A percentile compares a stretch with the other conserved stretches of the same genome.
Evolutionary conservation across 2,888 invertebrate genomes (phyloP).

Genomic region (Uloborus plumipes): DNA sequence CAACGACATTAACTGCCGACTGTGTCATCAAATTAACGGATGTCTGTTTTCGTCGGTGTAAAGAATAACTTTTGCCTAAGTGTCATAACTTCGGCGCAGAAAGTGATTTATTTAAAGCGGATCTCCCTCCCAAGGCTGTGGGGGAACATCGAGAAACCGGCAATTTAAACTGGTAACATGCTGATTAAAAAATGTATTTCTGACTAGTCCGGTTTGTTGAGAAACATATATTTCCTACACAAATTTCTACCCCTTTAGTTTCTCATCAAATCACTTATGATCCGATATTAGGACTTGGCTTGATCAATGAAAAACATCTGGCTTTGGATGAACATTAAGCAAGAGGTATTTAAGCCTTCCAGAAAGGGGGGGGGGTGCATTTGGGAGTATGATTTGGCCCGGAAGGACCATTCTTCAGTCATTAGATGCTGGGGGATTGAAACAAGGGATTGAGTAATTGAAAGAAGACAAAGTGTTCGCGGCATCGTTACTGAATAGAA

Average conservation of each 20-base stretch:
- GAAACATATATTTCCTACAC: background rate
- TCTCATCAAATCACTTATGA: slow-evolving; percentile 4
- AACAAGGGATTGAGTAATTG: slow-evolving; percentile 52
- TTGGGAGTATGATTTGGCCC: slow-evolving; percentile 9
- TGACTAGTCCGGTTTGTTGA: background rate
- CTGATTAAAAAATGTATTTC: slow-evolving; percentile 24
- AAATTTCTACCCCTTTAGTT: background rate
- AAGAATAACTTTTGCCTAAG: slow-evolving; percentile 39
- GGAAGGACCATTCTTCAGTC: slow-evolving; percentile 8
- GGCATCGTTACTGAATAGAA: slow-evolving; percentile 39
- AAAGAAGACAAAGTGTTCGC: slow-evolving; percentile 51
- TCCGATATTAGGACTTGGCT: slow-evolving; percentile 29
- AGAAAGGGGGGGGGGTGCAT: slow-evolving; percentile 30
- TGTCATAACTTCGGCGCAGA: slow-evolving; percentile 34
- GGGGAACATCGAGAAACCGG: background rate
- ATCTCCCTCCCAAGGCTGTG: too few species aligned
- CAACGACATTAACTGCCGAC: slow-evolving; percentile 49
- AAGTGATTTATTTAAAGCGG: slow-evolving; percentile 27
- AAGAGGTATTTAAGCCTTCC: background rate
- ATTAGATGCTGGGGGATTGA: slow-evolving; percentile 20
- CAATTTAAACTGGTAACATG: slow-evolving; percentile 31
- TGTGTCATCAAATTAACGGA: slow-evolving; percentile 53
- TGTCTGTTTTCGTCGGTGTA: slow-evolving; percentile 43
- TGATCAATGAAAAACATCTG: slow-evolving; percentile 52
- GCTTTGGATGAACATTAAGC: slow-evolving; percentile 30